Base-by-base conservation (phyloP, 2,797 vertebrate species). In the Myotis planiceps region DNA sequence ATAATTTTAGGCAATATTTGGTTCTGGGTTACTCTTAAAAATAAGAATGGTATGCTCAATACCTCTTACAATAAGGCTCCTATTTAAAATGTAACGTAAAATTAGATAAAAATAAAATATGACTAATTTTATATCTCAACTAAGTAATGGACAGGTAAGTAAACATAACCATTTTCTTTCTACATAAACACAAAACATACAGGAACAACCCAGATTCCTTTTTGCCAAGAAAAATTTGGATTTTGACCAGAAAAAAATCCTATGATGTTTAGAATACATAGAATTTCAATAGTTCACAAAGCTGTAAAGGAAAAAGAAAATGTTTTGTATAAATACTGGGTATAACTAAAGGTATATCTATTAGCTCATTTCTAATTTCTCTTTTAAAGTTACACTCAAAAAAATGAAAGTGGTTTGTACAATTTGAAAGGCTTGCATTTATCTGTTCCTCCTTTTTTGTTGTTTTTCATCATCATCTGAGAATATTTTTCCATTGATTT, bases 161-260 rank as follows among this genome's bases (percentile, higher is more conserved):
- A 96, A 87, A 39, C 13, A 23, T 86, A 85, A 65, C 27, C 27
- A 69, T 93, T 93, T 94, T 66, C 87, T 84, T 94, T 90, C 51
- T 90, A 32, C 25, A 74, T 58, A 82, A 90, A 85, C 72, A 92
- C 42, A 76, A 76, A 71, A 39, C 25, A 34, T 83, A 86, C 12
- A 93, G 66, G 49, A 88, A 91, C 42, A 97, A 93, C 32, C 39
- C 37, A 79, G 76, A 87, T 39, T 42, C 42, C 37, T 93, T 94
- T 92, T 51, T 96, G 71, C 93, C 79, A 96, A 74, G 85, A 96
- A 89, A 96, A 95, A 92, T 32, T 89, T 93, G 93, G 90, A 96
- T 78, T 88, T 95, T 0, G 0, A 90, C 79, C 85, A 96, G 68
- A 88, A 96, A 95, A 94, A 68, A 95, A 94, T 95, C 60, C 55